Evolutionary conservation across 2,888 invertebrate species (phyloP).

Genomic region (Oxycera nigricornis): DNA sequence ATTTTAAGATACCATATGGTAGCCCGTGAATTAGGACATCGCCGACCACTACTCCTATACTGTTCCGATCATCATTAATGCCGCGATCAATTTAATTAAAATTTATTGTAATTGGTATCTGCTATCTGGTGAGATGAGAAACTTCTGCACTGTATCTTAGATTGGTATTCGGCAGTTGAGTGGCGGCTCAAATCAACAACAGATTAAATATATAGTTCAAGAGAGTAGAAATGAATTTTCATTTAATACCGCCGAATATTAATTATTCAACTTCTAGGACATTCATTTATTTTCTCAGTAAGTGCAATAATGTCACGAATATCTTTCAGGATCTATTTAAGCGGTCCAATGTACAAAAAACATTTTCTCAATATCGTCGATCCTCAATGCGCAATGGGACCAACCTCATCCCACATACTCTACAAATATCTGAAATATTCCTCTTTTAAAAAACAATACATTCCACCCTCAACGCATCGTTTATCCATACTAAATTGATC

Average conservation of each 20-base stretch:
- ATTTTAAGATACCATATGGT: neutral
- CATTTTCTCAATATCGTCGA: too few species aligned
- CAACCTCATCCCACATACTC: neutral
- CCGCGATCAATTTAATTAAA: constrained; percentile 39
- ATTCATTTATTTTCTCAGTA: neutral
- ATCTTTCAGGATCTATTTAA: neutral
- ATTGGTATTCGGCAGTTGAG: constrained; percentile 6
- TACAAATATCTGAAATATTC: neutral
- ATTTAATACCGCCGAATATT: too few species aligned
- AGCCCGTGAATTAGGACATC: neutral
- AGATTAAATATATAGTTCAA: too few species aligned
- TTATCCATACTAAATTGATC: constrained; percentile 31
- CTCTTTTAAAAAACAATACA: neutral
- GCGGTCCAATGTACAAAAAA: too few species aligned
- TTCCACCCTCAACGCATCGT: constrained; percentile 9
- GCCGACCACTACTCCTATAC: neutral
- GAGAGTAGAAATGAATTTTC: neutral
- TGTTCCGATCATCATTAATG: constrained; percentile 22
- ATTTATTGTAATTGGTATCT: constrained; percentile 38
- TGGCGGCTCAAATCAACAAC: neutral
- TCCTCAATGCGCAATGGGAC: too few species aligned
- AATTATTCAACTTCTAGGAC: too few species aligned
- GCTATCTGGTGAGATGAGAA: constrained; percentile 6
- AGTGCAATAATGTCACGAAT: neutral
- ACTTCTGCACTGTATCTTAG: neutral